phyloP scores from a whole-genome alignment of 2,888 invertebrate species.

The Scelioninae gen. 2 region DNA sequence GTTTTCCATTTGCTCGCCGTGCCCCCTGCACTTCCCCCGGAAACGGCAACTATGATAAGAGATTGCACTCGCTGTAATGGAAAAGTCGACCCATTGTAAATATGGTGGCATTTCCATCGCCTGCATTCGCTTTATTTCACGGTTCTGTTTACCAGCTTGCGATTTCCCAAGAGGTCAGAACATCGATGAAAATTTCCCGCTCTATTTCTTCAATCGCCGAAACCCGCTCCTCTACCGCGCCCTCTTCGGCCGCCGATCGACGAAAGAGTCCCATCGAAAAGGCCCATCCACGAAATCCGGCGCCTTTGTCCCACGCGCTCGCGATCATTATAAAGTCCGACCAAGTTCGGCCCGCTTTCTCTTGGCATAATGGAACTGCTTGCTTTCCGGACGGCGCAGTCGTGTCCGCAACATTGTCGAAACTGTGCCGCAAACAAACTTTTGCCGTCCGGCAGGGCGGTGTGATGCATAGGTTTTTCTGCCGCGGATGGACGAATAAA shows the following conservation, averaged over 20 bases:
- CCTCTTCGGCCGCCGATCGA: conserved; percentile 14
- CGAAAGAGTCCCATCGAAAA: too few species aligned
- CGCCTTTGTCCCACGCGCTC: too few species aligned
- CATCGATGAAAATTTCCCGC: conserved; percentile 51
- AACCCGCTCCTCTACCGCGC: conserved; percentile 5
- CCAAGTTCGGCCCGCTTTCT: conserved; percentile 41
- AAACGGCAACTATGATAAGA: conserved; percentile 67
- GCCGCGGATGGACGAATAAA: conserved; percentile 52
- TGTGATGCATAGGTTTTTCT: conserved; percentile 55
- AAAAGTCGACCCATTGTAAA: conserved; percentile 64
- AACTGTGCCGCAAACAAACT: conserved; percentile 58
- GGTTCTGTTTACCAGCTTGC: conserved; percentile 54
- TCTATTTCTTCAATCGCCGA: conserved; percentile 36
- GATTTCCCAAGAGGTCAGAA: conserved; percentile 59
- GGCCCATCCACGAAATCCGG: too few species aligned
- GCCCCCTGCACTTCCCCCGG: conserved; percentile 44
- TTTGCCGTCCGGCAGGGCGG: conserved; percentile 48
- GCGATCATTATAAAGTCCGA: conserved; percentile 40
- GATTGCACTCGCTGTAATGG: conserved; percentile 64
- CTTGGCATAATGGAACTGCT: conserved; percentile 37
- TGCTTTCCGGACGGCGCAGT: conserved; percentile 34
- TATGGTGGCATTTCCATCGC: conserved; percentile 58
- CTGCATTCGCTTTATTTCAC: conserved; percentile 41
- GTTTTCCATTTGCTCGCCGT: conserved; percentile 57
- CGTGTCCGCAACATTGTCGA: conserved; percentile 49